phyloP scores from a whole-genome alignment of 2,888 invertebrate genomes.

The Cephus runcator region DNA sequence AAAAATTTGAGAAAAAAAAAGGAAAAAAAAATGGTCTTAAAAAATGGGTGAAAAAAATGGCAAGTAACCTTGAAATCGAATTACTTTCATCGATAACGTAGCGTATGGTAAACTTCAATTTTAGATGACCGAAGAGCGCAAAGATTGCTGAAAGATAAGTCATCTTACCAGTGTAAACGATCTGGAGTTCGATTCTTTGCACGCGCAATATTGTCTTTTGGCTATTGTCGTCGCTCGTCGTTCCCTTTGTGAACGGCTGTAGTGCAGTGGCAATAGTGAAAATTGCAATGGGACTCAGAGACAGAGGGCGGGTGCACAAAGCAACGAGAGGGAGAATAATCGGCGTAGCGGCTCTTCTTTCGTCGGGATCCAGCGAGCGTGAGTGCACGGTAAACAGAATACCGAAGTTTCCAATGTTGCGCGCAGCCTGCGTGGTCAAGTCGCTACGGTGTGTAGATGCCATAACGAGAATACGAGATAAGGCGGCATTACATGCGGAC shows the following conservation, averaged over 20 bases:
- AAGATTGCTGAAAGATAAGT: neutral
- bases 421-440: neutral
- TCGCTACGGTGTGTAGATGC: neutral
- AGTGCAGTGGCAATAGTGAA: neutral
- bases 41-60: no score
- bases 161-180: fast-evolving
- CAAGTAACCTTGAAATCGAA: neutral
- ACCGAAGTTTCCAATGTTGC: neutral
- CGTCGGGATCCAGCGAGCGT: neutral
- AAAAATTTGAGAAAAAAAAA: neutral
- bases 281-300: neutral
- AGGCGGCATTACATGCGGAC: slow-evolving; percentile 15
- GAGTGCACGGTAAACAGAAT: slow-evolving; percentile 5
- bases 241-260: neutral
- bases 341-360: neutral
- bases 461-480: slow-evolving; percentile 7
- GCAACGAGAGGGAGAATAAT: neutral
- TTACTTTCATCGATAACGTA: neutral
- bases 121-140: no score
- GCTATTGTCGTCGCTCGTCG: neutral
- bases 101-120: fast-evolving
- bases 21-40: no score
- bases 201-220: neutral
- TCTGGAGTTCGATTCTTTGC: neutral
- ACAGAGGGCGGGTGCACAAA: neutral